These are phyloP conservation scores for Onthophagus sagittarius DNA, from an alignment of 2,888 invertebrate species.

Conservation along the genomic window DNA sequence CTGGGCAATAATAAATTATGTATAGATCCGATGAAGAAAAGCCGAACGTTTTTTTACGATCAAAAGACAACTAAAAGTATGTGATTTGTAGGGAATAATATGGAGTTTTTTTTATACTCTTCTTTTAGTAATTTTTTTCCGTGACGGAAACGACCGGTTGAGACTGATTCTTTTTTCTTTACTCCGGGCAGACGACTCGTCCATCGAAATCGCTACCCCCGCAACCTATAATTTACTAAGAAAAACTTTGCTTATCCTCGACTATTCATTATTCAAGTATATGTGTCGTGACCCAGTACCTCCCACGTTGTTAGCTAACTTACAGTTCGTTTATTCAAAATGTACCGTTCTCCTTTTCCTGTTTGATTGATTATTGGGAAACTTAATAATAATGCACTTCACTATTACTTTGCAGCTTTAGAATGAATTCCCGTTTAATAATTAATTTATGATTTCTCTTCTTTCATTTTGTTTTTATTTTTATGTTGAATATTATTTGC, in stretches of 20 bases:
- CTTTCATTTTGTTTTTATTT: no score
- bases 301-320: not conserved
- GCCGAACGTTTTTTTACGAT: not conserved
- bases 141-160: not conserved
- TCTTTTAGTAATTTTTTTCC: not conserved
- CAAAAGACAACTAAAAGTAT: not conserved
- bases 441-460: not conserved
- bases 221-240: not conserved
- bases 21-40: not conserved
- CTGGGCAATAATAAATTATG: not conserved
- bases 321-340: not conserved
- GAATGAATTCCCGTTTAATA: not conserved
- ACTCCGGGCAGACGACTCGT: not conserved
- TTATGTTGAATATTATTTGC: not conserved
- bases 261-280: not conserved
- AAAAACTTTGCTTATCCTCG: not conserved
- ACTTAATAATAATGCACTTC: not conserved
- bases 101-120: not conserved
- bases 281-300: not conserved
- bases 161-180: not conserved
- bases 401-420: not conserved
- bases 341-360: not conserved
- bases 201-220: not conserved
- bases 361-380: not conserved
- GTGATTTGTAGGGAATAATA: not conserved